Percentiles rank a stretch among this genome's conserved stretches.
phyloP scores from a whole-genome alignment of 2,888 invertebrate genomes.

The Helicoverpa assulta region DNA sequence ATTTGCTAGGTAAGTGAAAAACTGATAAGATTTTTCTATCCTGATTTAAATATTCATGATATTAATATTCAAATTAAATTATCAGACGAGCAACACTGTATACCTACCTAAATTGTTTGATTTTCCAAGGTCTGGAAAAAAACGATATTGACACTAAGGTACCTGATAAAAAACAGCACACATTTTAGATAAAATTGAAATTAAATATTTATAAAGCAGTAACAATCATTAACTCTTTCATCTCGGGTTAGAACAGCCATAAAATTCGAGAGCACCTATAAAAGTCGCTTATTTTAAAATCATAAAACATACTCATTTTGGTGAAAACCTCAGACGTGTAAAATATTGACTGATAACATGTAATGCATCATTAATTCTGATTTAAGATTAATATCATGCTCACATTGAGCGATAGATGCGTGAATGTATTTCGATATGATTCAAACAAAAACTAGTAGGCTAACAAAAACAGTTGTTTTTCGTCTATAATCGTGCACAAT shows the following conservation, averaged over 20 bases:
- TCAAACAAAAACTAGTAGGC: conserved; percentile 53
- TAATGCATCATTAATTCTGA: conserved; percentile 32
- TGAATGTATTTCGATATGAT: conserved; percentile 35
- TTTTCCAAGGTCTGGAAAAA: background rate
- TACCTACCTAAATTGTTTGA: background rate
- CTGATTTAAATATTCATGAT: too few species aligned
- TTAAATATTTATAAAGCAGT: conserved; percentile 55
- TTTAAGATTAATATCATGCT: conserved; percentile 30
- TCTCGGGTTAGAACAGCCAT: conserved; percentile 61
- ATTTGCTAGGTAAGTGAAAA: conserved; percentile 65
- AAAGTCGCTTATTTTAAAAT: conserved; percentile 60
- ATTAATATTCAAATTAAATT: background rate
- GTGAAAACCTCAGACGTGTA: conserved; percentile 26
- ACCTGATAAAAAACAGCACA: conserved; percentile 17
- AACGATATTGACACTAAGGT: conserved; percentile 17
- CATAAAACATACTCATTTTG: conserved; percentile 35
- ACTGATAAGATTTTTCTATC: conserved; percentile 23
- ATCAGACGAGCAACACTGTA: background rate
- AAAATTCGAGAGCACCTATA: conserved; percentile 63
- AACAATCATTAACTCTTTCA: conserved; percentile 66
- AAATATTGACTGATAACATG: conserved; percentile 3
- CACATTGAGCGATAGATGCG: conserved; percentile 24
- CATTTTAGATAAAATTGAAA: conserved; percentile 10
- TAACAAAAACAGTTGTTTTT: conserved; percentile 62
- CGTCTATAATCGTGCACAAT: conserved; percentile 53